Conservation (phyloP, 2,113 vertebrate genomes). For the Epinephelus fuscoguttatus region DNA sequence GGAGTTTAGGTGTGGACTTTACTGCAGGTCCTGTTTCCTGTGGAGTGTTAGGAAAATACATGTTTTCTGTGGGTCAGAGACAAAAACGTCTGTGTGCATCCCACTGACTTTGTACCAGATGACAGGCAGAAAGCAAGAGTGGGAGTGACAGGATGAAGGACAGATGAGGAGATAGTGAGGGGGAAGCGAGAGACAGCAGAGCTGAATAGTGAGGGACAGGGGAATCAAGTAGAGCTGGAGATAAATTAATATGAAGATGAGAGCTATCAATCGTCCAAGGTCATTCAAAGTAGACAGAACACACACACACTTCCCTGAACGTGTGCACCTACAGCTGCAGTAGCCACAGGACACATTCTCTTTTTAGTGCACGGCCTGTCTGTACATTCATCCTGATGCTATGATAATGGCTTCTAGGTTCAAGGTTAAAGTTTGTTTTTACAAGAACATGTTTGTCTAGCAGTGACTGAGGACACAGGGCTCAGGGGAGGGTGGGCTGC, state of each 20-base stretch:
- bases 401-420: conserved; percentile 13
- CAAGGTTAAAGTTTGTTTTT: conserved; percentile 21
- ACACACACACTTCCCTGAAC: conserved; percentile 27
- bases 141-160: conserved; percentile 63
- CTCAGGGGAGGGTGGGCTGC: not conserved
- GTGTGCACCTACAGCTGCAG: not conserved
- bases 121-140: conserved; percentile 45
- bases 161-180: conserved; percentile 47
- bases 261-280: conserved; percentile 60
- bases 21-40: not conserved
- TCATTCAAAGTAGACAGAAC: conserved; percentile 37
- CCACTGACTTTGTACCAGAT: conserved; percentile 24
- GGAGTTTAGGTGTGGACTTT: not conserved
- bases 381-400: conserved; percentile 20
- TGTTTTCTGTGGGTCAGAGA: not conserved
- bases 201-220: conserved; percentile 37
- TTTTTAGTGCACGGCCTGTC: not conserved
- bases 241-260: conserved; percentile 68
- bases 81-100: not conserved
- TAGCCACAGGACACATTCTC: not conserved
- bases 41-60: not conserved
- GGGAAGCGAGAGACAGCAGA: conserved; percentile 23
- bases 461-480: not conserved
- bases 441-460: conserved; percentile 15
- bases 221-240: conserved; percentile 40